These are phyloP conservation scores for Pseudanteris insignis DNA, from an alignment of 2,888 invertebrate species.

Conservation along the genomic window DNA sequence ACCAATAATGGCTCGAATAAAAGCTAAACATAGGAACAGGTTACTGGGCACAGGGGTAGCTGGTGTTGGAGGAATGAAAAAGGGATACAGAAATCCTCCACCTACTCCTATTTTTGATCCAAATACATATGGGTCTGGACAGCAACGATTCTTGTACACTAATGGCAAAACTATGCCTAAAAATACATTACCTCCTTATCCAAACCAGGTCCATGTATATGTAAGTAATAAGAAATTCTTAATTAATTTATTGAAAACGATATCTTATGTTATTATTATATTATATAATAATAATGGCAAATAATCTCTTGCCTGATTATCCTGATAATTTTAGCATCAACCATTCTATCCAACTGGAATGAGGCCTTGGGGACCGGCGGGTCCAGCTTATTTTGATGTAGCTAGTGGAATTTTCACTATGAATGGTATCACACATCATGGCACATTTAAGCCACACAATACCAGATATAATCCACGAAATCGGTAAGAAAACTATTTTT, in stretches of 20 bases:
- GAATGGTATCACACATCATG: conserved; percentile 78
- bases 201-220: conserved; percentile 72
- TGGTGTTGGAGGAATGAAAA: conserved; percentile 70
- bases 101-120: conserved; percentile 72
- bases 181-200: conserved; percentile 71
- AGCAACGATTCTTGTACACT: conserved; percentile 74
- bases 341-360: conserved; percentile 73
- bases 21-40: conserved; percentile 83
- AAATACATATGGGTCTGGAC: conserved; percentile 68
- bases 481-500: too few species aligned
- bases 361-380: conserved; percentile 69
- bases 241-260: too few species aligned
- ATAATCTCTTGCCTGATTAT: too few species aligned
- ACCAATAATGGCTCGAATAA: conserved; percentile 88
- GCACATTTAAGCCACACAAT: conserved; percentile 71
- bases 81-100: conserved; percentile 74
- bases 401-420: conserved; percentile 74
- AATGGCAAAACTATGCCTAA: conserved; percentile 72
- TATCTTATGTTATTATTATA: too few species aligned
- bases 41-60: conserved; percentile 70
- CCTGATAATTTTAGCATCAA: conserved; percentile 73
- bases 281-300: too few species aligned
- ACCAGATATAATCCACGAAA: conserved; percentile 63
- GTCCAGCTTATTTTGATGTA: conserved; percentile 73
- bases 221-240: conserved; percentile 71